Evolutionary conservation across 2,888 invertebrate genomes (phyloP).

Genomic region (Urechis unicinctus): DNA sequence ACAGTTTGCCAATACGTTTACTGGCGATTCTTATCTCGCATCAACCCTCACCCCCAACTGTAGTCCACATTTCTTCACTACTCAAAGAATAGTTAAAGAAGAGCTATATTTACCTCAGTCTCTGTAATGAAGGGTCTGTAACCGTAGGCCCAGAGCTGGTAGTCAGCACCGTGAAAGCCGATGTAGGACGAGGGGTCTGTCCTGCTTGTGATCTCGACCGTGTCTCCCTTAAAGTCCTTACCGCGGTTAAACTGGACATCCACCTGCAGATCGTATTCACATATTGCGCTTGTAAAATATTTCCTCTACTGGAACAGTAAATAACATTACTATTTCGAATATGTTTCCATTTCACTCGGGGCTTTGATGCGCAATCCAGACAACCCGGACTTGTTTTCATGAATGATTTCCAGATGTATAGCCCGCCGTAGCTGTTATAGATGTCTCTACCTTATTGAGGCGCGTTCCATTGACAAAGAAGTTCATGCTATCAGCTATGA

Average conservation of each 20-base stretch:
- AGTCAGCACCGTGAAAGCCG: constrained; percentile 73
- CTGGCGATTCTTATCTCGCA: too few relatives aligned
- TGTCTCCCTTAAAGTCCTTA: constrained; percentile 86
- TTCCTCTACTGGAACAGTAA: neutral
- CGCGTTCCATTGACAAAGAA: constrained; percentile 94
- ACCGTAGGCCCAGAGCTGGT: constrained; percentile 41
- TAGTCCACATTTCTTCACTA: too few relatives aligned
- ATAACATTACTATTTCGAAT: neutral
- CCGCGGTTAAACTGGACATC: constrained; percentile 69
- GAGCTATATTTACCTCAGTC: constrained; percentile 31
- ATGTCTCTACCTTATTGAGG: constrained; percentile 67
- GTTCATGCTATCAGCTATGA: constrained; percentile 87
- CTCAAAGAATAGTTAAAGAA: too few relatives aligned
- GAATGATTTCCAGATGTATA: too few relatives aligned
- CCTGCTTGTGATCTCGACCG: constrained; percentile 85
- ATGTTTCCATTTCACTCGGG: too few relatives aligned
- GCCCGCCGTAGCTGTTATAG: constrained; percentile 15
- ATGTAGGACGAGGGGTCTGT: constrained; percentile 93
- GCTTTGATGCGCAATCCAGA: too few relatives aligned
- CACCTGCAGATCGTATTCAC: constrained; percentile 37
- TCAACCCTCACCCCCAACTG: too few relatives aligned
- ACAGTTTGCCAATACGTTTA: too few relatives aligned
- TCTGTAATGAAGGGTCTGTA: constrained; percentile 42
- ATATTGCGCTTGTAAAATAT: neutral
- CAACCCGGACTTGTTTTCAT: too few relatives aligned